Evolutionary conservation across 1,140 invertebrate species (phyloP), one percentile per base, ranked within the genome.

Genomic region (Phthorimaea operculella): DNA sequence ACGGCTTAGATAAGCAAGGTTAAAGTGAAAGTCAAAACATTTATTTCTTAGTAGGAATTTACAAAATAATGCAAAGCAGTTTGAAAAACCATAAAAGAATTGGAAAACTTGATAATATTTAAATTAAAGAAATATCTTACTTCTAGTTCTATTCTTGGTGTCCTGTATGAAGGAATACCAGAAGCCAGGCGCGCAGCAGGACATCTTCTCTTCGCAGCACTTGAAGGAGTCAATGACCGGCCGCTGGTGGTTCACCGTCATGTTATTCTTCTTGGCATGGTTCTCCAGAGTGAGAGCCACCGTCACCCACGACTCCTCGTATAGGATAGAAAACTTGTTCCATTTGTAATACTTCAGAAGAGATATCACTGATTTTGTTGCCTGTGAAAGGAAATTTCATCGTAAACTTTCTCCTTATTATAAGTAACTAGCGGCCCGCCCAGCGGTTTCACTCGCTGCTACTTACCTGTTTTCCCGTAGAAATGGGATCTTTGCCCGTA

Each of bases 261-360:
- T 91, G 72, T 95, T 95, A 62, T 90, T 86, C 57, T 87, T 82
- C 57, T 86, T 77, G 0, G 94, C 94, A 71, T 93, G 89, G 53
- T 91, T 88, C 72, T 90, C 87, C 47, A 97, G 83, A 10, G 91
- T 92, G 52, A 90, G 85, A 0, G 93, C 94, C 4, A 97, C 94
- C 0, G 90, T 92, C 58, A 88, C 87, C 91, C 91, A 95, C 0
- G 89, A 84, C 52, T 92, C 90, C 72, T 98, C 96, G 55, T 92
- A 92, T n/a, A 99, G 88, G 48, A 99, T 93, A 14, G 94, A 92
- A 85, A 98, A 98, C 76, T 96, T 96, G 56, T 92, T 91, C 97
- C 97, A 99, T 64, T 93, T 91, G 83, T 95, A 97, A 83, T 98
- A 94, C 39, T 90, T 87, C 54, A 99, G 83, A 48, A 98, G 84